Evolutionary conservation across 2,797 vertebrate genomes (phyloP).

Genomic region (Halcyon badia): DNA sequence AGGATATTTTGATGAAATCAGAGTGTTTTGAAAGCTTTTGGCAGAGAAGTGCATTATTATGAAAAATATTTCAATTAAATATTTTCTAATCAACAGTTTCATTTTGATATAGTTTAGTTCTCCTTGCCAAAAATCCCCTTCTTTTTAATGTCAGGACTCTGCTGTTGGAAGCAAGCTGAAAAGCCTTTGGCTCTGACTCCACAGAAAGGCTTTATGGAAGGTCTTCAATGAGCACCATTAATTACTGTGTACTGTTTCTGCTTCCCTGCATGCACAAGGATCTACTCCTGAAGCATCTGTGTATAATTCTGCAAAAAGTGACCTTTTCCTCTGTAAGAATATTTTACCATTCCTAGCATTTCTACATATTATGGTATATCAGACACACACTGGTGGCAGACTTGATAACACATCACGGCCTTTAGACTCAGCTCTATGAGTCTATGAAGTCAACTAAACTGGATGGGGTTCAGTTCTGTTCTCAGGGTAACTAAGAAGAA

Average conservation of each 20-base stretch:
- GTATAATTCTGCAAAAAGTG: not conserved
- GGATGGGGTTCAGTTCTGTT: not conserved
- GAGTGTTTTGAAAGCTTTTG: not conserved
- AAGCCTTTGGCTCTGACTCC: not conserved
- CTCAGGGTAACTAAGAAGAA: not conserved
- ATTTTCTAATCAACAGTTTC: not conserved
- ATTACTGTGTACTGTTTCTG: not conserved
- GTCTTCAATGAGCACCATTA: not conserved
- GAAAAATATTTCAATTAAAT: not conserved
- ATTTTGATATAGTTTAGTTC: not conserved
- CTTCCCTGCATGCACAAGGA: not conserved
- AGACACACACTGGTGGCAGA: not conserved
- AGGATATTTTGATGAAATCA: not conserved
- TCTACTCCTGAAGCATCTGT: not conserved
- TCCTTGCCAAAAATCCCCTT: not conserved
- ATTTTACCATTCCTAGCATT: not conserved
- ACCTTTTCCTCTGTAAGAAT: not conserved
- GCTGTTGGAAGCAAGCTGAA: not conserved
- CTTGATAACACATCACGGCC: accelerated
- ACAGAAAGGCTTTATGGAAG: not conserved
- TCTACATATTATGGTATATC: not conserved
- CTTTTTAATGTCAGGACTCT: not conserved
- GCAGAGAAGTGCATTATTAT: not conserved
- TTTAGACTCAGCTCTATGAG: not conserved
- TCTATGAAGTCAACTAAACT: not conserved